Evolutionary conservation across 2,113 vertebrate species (phyloP).

Genomic region (Thamnophis sirtalis): DNA sequence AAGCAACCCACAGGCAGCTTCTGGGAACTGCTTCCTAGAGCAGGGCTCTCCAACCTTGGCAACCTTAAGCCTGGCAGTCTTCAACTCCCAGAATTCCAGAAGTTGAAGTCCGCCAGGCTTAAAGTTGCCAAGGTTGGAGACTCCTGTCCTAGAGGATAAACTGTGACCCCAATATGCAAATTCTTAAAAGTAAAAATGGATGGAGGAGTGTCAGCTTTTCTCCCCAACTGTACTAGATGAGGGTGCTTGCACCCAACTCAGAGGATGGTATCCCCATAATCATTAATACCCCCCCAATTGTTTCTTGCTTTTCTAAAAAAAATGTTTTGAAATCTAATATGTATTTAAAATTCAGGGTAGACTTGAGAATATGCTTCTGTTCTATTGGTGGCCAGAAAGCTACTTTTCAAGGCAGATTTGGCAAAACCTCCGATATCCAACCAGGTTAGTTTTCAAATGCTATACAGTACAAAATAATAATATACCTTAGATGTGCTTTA

Average conservation of each 20-base stretch:
- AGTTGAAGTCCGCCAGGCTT: no score
- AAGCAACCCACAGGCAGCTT: background rate
- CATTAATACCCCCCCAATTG: background rate
- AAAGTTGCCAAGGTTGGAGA: no score
- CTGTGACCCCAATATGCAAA: background rate
- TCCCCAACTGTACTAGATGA: background rate
- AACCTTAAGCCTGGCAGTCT: no score
- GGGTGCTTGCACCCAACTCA: background rate
- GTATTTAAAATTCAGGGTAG: background rate
- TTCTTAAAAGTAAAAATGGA: background rate
- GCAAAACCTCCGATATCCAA: background rate
- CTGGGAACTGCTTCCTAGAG: background rate
- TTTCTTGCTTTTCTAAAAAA: background rate
- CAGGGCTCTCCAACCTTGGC: no score
- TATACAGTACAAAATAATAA: fast-evolving
- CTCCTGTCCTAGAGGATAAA: background rate
- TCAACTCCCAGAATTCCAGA: no score
- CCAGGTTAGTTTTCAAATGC: background rate
- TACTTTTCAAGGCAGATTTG: background rate
- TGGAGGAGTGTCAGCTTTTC: background rate
- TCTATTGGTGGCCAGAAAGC: background rate
- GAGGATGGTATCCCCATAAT: background rate
- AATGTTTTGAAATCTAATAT: background rate
- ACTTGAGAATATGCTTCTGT: background rate
- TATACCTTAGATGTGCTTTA: background rate